These are phyloP conservation scores for Propithecus coquereli DNA, from an alignment of 2,113 vertebrate genomes.

Conservation along the genomic window DNA sequence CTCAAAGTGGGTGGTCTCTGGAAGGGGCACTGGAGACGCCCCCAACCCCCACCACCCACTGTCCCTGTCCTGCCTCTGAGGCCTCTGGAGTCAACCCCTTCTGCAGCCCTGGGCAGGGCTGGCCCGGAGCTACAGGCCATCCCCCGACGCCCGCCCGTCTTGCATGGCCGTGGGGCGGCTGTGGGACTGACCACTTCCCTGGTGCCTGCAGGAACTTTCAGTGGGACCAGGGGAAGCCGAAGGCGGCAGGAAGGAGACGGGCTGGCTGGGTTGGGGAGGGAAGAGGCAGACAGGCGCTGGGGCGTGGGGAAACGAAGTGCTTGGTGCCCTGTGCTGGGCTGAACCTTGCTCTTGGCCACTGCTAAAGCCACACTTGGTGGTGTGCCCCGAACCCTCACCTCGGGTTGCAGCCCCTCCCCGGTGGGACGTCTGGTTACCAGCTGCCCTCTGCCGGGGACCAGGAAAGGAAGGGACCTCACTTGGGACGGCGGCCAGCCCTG, in stretches of 20 bases:
- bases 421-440: conserved; percentile 10
- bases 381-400: not conserved
- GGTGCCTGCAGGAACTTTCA: conserved; percentile 4
- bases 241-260: not conserved
- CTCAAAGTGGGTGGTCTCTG: not conserved
- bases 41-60: not conserved
- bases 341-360: conserved; percentile 19
- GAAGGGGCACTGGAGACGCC: not conserved
- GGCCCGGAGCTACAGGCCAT: not conserved
- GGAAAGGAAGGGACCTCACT: not conserved
- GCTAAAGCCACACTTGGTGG: not conserved
- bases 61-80: not conserved
- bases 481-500: not conserved
- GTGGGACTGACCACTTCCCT: not conserved
- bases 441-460: not conserved
- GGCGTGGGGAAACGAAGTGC: not conserved
- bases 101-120: not conserved
- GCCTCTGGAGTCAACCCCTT: no score
- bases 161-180: accelerated
- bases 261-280: not conserved
- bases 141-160: accelerated
- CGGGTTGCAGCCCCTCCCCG: accelerated
- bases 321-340: not conserved
- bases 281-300: not conserved
- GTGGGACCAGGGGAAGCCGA: conserved; percentile 6